A percentile compares a stretch with the other conserved stretches of the same genome.
Evolutionary conservation across 1,140 invertebrate species (phyloP).

Genomic region (Drosophila virilis): DNA sequence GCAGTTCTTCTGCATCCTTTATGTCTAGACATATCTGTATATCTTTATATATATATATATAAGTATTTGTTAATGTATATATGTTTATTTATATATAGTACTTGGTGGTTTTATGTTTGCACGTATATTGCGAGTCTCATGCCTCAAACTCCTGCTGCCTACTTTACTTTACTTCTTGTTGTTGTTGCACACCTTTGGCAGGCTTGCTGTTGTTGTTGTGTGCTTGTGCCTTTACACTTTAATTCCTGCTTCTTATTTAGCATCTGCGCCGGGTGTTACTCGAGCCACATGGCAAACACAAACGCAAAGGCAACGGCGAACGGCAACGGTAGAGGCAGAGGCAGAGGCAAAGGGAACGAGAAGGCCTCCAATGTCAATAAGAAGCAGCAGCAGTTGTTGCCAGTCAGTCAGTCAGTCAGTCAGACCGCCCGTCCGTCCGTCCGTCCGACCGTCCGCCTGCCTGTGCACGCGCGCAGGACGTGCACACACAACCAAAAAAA

Average conservation of each 20-base stretch:
- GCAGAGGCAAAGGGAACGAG: not conserved
- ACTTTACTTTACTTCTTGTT: constrained; percentile 2
- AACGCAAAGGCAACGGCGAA: constrained; percentile 51
- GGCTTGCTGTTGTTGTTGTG: constrained; percentile 11
- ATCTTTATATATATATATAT: too few relatives aligned
- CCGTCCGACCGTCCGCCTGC: constrained; percentile 12
- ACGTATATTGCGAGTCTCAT: not conserved
- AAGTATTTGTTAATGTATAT: not conserved
- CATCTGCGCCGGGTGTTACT: constrained; percentile 79
- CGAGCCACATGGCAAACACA: constrained; percentile 39
- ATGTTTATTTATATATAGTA: not conserved
- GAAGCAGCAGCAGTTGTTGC: constrained; percentile 49
- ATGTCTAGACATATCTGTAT: too few relatives aligned
- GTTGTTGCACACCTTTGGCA: constrained; percentile 33
- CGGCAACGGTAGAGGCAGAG: constrained; percentile 31
- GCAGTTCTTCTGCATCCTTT: too few relatives aligned
- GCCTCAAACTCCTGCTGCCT: not conserved
- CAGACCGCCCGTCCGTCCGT: constrained; percentile 14
- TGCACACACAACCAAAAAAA: constrained; percentile 41
- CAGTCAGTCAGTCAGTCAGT: constrained; percentile 36
- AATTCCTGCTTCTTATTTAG: constrained; percentile 79
- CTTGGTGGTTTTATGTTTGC: too few relatives aligned
- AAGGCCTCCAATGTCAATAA: constrained; percentile 20
- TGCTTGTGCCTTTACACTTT: constrained; percentile 63
- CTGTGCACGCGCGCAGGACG: constrained; percentile 71